A percentile compares a stretch with the other conserved stretches of the same genome.
Conservation (phyloP, 2,888 invertebrate species). For the Eristalis arbustorum region DNA sequence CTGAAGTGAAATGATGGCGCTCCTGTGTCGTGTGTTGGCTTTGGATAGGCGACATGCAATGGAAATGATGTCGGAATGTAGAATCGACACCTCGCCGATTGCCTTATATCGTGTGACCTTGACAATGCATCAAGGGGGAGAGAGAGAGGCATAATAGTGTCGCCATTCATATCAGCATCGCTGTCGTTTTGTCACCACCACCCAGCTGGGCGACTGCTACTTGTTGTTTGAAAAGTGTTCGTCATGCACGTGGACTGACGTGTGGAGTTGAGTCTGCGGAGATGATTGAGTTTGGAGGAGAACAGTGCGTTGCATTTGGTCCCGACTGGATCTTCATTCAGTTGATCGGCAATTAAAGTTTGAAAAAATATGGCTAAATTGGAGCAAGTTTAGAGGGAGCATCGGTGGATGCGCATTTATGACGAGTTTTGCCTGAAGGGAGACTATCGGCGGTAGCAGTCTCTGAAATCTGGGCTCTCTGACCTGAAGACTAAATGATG, state of each 20-base stretch:
- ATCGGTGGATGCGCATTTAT: too few relatives aligned
- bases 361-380: too few relatives aligned
- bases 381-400: too few relatives aligned
- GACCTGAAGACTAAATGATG: too few relatives aligned
- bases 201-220: neutral
- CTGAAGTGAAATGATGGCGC: conserved; percentile 22
- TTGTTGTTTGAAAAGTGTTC: neutral
- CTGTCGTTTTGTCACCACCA: neutral
- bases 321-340: too few relatives aligned
- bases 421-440: too few relatives aligned
- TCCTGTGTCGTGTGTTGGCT: conserved; percentile 41
- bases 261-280: too few relatives aligned
- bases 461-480: too few relatives aligned
- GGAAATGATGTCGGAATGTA: conserved; percentile 50
- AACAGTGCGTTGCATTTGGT: too few relatives aligned
- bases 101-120: conserved; percentile 57
- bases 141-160: neutral
- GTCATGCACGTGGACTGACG: neutral
- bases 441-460: too few relatives aligned
- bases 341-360: too few relatives aligned
- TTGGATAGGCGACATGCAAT: conserved; percentile 55
- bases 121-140: conserved; percentile 29
- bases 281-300: too few relatives aligned
- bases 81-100: conserved; percentile 50
- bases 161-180: neutral